Evolutionary conservation across 2,888 invertebrate species (phyloP).

Genomic region (Cryptophagus acutangulus): DNA sequence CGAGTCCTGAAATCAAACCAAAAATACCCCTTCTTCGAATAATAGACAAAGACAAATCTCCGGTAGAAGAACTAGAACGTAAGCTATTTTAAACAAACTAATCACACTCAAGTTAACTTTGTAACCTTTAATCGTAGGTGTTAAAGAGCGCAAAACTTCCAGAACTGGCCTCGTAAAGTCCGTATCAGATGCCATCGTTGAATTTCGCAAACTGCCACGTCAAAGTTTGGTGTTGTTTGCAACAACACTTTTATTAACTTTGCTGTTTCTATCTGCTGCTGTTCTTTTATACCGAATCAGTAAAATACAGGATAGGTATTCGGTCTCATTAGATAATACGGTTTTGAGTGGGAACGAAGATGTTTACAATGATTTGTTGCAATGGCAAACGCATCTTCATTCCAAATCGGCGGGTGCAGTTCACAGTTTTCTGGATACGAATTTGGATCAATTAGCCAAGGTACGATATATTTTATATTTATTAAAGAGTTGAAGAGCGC

Average conservation of each 20-base stretch:
- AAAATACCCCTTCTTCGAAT: slow-evolving; percentile 10
- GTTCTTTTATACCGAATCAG: slow-evolving; percentile 56
- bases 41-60: neutral
- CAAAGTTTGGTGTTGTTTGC: slow-evolving; percentile 52
- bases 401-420: slow-evolving; percentile 67
- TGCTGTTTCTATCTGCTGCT: slow-evolving; percentile 56
- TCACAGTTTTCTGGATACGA: slow-evolving; percentile 69
- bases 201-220: slow-evolving; percentile 44
- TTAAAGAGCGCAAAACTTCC: slow-evolving; percentile 24
- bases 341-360: slow-evolving; percentile 53
- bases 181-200: slow-evolving; percentile 32
- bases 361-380: slow-evolving; percentile 62
- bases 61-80: slow-evolving; percentile 2
- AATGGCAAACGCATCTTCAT: slow-evolving; percentile 67
- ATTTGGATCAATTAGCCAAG: slow-evolving; percentile 77
- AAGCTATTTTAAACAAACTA: too few species aligned
- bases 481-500: slow-evolving; percentile 3
- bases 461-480: too few species aligned
- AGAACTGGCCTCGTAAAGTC: slow-evolving; percentile 22
- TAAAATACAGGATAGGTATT: slow-evolving; percentile 42
- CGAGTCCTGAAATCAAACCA: slow-evolving; percentile 26
- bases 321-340: slow-evolving; percentile 37
- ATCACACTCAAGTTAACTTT: too few species aligned
- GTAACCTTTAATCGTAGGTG: neutral
- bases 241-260: slow-evolving; percentile 53